phyloP scores from a whole-genome alignment of 1,140 invertebrate species.

The Zaprionus inermis region DNA sequence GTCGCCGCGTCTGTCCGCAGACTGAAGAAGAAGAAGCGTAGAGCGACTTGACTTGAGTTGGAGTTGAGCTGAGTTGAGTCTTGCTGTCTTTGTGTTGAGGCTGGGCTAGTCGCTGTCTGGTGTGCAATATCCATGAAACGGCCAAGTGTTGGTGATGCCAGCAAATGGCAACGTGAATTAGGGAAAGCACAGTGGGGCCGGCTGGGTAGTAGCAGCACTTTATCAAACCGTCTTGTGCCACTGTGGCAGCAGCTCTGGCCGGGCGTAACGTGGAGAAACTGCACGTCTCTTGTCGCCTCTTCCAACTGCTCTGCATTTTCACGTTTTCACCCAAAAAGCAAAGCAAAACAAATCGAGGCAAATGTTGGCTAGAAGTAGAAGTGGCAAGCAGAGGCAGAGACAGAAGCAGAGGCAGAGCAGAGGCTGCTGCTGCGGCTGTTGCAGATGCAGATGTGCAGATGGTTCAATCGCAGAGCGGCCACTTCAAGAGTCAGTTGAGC shows the following conservation, averaged over 20 bases:
- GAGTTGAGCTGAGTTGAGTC: neutral
- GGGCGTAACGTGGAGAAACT: slow-evolving; percentile 72
- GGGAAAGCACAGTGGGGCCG: slow-evolving; percentile 58
- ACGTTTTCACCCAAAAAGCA: slow-evolving; percentile 62
- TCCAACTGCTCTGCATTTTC: slow-evolving; percentile 31
- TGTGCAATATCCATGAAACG: slow-evolving; percentile 77
- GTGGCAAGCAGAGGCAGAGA: neutral
- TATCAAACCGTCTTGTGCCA: neutral
- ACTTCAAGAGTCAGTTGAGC: slow-evolving; percentile 21
- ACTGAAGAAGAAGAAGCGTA: neutral
- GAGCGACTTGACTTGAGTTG: neutral
- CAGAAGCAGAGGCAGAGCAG: neutral
- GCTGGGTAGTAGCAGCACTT: no score
- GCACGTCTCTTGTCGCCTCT: neutral
- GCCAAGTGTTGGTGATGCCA: slow-evolving; percentile 31
- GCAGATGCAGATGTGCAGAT: slow-evolving; percentile 9
- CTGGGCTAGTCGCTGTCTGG: slow-evolving; percentile 17
- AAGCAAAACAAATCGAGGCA: slow-evolving; percentile 15
- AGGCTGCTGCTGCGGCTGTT: neutral
- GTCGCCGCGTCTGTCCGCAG: slow-evolving; percentile 54
- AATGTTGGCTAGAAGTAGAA: neutral
- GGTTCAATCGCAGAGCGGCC: slow-evolving; percentile 40
- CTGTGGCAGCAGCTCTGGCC: slow-evolving; percentile 40
- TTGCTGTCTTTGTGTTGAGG: neutral
- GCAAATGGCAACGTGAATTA: slow-evolving; percentile 42